A percentile compares a stretch with the other conserved stretches of the same genome.
Conservation (phyloP, 2,113 vertebrate genomes). For the Polypterus bichir region DNA sequence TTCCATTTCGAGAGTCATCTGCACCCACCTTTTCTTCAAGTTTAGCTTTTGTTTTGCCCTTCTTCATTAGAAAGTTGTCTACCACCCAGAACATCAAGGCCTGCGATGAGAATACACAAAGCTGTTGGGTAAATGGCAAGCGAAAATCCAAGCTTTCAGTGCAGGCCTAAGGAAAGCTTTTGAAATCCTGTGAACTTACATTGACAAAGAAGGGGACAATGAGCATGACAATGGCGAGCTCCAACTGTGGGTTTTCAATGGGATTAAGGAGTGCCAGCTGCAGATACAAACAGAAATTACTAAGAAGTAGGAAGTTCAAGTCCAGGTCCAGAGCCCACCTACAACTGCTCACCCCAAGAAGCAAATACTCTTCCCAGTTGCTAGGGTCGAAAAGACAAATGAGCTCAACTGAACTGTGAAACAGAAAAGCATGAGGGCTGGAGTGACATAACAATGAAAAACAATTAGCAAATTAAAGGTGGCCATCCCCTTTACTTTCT, state of each 20-base stretch:
- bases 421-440: too few relatives aligned
- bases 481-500: too few relatives aligned
- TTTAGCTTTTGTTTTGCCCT: conserved; percentile 95
- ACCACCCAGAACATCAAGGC: conserved; percentile 97
- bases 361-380: too few relatives aligned
- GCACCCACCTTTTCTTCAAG: conserved; percentile 75
- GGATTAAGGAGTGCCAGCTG: conserved; percentile 65
- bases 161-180: too few relatives aligned
- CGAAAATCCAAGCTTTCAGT: too few relatives aligned
- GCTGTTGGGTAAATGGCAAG: background rate
- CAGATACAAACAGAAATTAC: conserved; percentile 27
- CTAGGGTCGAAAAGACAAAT: too few relatives aligned
- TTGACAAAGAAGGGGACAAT: conserved; percentile 76
- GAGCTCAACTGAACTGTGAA: too few relatives aligned
- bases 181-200: conserved; percentile 39
- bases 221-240: conserved; percentile 71
- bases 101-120: conserved; percentile 33
- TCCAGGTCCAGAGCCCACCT: too few relatives aligned
- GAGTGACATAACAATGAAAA: too few relatives aligned
- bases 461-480: too few relatives aligned
- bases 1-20: conserved; percentile 74
- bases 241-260: conserved; percentile 63
- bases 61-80: conserved; percentile 98
- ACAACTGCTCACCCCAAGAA: too few relatives aligned
- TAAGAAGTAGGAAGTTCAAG: too few relatives aligned